phyloP scores from a whole-genome alignment of 2,113 vertebrate genomes.

The Anolis carolinensis region DNA sequence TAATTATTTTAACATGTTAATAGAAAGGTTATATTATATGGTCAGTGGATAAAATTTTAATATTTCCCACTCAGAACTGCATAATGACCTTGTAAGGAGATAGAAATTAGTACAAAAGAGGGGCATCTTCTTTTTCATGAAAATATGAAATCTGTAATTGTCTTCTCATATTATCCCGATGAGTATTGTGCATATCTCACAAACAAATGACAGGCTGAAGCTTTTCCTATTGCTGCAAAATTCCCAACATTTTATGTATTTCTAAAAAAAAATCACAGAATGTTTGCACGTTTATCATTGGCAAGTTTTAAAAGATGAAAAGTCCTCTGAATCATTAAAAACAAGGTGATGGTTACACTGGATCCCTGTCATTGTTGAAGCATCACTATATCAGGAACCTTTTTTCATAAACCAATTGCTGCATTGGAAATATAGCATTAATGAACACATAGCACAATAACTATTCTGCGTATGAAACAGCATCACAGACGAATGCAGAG shows the following conservation, averaged over 20 bases:
- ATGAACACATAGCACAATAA: neutral
- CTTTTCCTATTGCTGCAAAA: neutral
- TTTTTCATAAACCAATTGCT: neutral
- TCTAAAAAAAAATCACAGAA: neutral
- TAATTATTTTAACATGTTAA: neutral
- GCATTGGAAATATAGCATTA: neutral
- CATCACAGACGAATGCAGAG: neutral
- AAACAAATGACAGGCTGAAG: neutral
- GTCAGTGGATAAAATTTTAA: neutral
- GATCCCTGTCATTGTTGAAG: too few relatives aligned
- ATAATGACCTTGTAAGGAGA: neutral
- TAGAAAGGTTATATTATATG: neutral
- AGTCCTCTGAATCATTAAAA: neutral
- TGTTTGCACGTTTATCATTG: too few relatives aligned
- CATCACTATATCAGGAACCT: neutral
- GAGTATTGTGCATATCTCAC: neutral
- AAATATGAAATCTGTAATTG: neutral
- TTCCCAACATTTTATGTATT: neutral
- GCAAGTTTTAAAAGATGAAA: neutral
- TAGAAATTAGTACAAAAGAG: neutral
- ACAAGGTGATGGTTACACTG: neutral
- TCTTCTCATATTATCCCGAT: neutral
- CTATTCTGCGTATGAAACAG: neutral
- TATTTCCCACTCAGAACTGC: neutral
- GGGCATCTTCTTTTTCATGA: neutral